Conservation (phyloP, 2,113 vertebrate species). For the Charina bottae region DNA sequence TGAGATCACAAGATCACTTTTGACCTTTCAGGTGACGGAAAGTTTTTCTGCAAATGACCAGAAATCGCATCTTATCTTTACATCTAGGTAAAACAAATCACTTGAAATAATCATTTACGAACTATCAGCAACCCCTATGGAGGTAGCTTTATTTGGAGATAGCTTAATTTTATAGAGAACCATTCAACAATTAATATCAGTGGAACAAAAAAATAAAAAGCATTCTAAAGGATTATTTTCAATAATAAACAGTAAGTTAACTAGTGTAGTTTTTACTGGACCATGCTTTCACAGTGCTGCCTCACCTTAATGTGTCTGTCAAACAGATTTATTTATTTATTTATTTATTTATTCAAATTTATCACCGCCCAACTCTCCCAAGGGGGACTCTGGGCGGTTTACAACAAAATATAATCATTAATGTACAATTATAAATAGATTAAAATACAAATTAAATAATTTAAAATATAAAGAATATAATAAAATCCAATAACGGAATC, state of each 20-base stretch:
- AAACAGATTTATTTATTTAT: too few species aligned
- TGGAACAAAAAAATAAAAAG: slow-evolving; percentile 59
- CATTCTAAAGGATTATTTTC: slow-evolving; percentile 54
- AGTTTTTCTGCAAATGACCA: neutral
- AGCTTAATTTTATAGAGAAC: neutral
- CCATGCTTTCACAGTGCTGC: neutral
- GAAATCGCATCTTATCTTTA: neutral
- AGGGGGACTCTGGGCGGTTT: too few species aligned
- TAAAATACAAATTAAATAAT: too few species aligned
- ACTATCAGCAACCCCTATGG: neutral
- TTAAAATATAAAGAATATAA: too few species aligned
- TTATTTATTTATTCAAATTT: too few species aligned
- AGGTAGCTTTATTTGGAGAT: neutral
- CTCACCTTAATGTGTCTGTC: slow-evolving; percentile 8
- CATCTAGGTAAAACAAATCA: neutral
- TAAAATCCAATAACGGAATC: too few species aligned
- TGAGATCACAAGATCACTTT: neutral
- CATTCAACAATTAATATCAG: slow-evolving; percentile 69
- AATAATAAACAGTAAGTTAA: slow-evolving; percentile 52
- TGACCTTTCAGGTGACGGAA: neutral
- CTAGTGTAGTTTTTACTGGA: slow-evolving; percentile 6
- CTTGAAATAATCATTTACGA: neutral
- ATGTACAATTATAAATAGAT: too few species aligned
- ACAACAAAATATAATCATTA: too few species aligned
- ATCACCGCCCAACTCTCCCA: too few species aligned